These are phyloP conservation scores for Spizaetus ornatus DNA, from an alignment of 2,113 vertebrate genomes.

Conservation along the genomic window DNA sequence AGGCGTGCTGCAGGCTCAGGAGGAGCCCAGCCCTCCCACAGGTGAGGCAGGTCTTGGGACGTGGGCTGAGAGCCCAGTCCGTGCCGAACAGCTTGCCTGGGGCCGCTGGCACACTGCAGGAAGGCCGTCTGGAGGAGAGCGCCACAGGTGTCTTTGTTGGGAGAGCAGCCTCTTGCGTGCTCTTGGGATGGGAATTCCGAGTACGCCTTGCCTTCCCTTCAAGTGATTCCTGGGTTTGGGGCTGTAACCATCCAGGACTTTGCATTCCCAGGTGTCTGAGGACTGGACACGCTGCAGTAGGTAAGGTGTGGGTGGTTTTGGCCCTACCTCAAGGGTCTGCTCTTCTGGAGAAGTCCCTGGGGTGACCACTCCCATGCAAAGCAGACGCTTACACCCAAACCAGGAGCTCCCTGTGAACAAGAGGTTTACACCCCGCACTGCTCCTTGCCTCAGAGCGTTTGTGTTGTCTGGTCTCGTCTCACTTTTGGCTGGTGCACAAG, in stretches of 20 bases:
- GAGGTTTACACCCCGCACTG: neutral
- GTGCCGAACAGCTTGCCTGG: accelerated
- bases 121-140: neutral
- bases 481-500: neutral
- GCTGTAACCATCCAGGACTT: neutral
- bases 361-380: neutral
- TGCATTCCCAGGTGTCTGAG: neutral
- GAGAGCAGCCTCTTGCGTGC: neutral
- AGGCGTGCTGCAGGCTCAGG: neutral
- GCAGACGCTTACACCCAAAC: neutral
- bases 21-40: accelerated
- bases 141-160: accelerated
- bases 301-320: neutral
- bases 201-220: accelerated
- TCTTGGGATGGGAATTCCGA: neutral
- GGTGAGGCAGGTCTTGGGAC: neutral
- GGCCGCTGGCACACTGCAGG: neutral
- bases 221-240: neutral
- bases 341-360: neutral
- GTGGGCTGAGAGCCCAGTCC: neutral
- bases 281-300: accelerated
- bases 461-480: neutral
- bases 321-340: neutral
- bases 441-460: neutral
- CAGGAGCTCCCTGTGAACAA: neutral